Evolutionary conservation across 2,888 invertebrate species (phyloP).

Genomic region (Thymelicus lineola): DNA sequence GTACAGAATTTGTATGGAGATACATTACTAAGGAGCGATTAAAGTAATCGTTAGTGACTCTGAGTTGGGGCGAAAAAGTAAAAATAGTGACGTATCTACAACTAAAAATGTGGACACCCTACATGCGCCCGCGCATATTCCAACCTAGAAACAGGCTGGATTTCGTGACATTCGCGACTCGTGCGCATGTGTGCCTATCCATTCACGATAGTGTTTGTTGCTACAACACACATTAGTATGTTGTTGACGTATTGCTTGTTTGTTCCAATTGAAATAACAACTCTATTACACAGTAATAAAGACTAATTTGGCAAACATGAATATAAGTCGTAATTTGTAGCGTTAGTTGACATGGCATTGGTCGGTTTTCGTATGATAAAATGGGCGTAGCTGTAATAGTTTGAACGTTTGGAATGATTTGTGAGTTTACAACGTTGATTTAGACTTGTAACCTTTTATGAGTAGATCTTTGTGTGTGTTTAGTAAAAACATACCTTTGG

Average conservation of each 20-base stretch:
- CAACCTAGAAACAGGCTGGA: constrained; percentile 82
- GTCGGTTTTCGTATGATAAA: constrained; percentile 77
- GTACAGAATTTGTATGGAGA: too few relatives aligned
- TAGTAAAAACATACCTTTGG: constrained; percentile 40
- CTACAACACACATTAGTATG: constrained; percentile 55
- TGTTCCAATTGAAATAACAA: constrained; percentile 36
- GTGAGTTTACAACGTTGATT: constrained; percentile 48
- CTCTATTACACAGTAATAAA: constrained; percentile 43
- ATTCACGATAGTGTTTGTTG: constrained; percentile 61
- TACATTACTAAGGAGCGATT: too few relatives aligned
- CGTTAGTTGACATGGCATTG: constrained; percentile 74
- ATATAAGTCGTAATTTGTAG: constrained; percentile 53
- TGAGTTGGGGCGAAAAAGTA: too few relatives aligned
- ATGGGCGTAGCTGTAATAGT: constrained; percentile 75
- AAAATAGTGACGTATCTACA: not conserved
- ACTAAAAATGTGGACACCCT: constrained; percentile 48
- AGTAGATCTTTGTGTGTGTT: constrained; percentile 39
- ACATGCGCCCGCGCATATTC: constrained; percentile 72
- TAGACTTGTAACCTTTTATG: constrained; percentile 40
- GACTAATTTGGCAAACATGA: constrained; percentile 31
- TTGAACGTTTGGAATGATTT: constrained; percentile 65
- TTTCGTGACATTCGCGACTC: constrained; percentile 77
- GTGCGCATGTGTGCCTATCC: constrained; percentile 58
- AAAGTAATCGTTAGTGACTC: too few relatives aligned
- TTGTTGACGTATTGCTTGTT: constrained; percentile 43